Evolutionary conservation across 2,797 vertebrate genomes (phyloP).

Genomic region (Natrix natrix): DNA sequence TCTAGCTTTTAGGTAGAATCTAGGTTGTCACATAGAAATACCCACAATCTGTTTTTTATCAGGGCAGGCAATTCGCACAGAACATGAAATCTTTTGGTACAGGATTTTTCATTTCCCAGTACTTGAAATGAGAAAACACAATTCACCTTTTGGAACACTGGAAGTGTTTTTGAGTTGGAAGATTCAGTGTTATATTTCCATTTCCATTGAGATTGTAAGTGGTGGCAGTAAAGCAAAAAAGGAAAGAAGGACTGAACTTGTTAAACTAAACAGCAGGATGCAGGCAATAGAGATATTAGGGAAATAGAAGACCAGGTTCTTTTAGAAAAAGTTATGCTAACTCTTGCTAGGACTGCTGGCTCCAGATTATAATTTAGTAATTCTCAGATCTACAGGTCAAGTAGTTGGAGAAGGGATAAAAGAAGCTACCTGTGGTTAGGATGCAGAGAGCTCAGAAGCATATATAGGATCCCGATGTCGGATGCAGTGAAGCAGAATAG

Average conservation of each 20-base stretch:
- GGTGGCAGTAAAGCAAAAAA: neutral
- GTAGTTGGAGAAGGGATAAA: neutral
- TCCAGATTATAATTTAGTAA: neutral
- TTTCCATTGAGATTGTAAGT: neutral
- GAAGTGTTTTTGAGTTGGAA: neutral
- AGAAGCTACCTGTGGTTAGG: neutral
- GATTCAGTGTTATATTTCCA: neutral
- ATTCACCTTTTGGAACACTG: neutral
- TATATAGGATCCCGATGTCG: neutral
- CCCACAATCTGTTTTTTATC: neutral
- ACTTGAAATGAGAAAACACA: neutral
- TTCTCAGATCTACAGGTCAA: neutral
- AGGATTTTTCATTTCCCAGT: neutral
- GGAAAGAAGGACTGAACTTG: neutral
- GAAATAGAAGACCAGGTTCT: neutral
- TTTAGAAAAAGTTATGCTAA: neutral
- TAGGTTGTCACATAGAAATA: neutral
- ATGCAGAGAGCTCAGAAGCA: neutral
- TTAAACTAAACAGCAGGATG: neutral
- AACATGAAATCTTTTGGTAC: neutral
- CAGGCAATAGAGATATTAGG: neutral
- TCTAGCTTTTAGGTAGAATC: neutral
- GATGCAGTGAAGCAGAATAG: neutral
- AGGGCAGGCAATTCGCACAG: neutral
- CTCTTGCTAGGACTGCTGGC: neutral